Evolutionary conservation across 1,140 invertebrate genomes (phyloP), one percentile per base, ranked within the genome.

Genomic region (Homalodisca vitripennis): DNA sequence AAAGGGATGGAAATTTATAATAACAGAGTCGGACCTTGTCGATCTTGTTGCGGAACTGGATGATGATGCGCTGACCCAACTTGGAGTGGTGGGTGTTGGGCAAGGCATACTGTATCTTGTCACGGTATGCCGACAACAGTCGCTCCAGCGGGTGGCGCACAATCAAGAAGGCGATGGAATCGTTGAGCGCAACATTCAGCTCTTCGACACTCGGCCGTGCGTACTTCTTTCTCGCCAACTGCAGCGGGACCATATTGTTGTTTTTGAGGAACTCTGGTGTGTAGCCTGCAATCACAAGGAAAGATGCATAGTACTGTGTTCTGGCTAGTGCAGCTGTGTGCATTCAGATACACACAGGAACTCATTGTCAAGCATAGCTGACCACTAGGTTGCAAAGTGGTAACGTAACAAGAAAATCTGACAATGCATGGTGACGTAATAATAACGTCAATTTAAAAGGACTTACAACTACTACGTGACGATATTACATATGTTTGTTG

Each of bases 121-220:
- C 93, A 73, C 92, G 86, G 80, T 95, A 97, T 17, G 92, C 93
- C 47, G 92, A 95, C 51, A 95, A 84, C 34, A 97, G 82, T 75
- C 95, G 83, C 78, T 97, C 93, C 71, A 97, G 87, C 10, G 95
- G 95, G 82, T 97, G 92, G 66, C 95, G 82, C 0, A 92, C 92
- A 73, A 97, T 94, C 57, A 96, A 82, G 76, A 97, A 93, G 66
- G 90, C 89, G 57, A 90, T 82, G 66, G 87, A 88, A 76, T 85
- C 83, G 71, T 80, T 80, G 27, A 91, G 83, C 24, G 85, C 88
- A 71, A 83, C 83, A 70, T 81, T 81, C 41, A 89, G 82, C 74
- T 90, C 86, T 67, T 87, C 83, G 0, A 88, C 82, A 0, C 86
- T 84, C 13, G 90, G 89, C 67, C 91, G 83, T 12, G 89, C 89